Evolutionary conservation across 2,113 vertebrate genomes (phyloP).

Genomic region (Marmota flaviventris): DNA sequence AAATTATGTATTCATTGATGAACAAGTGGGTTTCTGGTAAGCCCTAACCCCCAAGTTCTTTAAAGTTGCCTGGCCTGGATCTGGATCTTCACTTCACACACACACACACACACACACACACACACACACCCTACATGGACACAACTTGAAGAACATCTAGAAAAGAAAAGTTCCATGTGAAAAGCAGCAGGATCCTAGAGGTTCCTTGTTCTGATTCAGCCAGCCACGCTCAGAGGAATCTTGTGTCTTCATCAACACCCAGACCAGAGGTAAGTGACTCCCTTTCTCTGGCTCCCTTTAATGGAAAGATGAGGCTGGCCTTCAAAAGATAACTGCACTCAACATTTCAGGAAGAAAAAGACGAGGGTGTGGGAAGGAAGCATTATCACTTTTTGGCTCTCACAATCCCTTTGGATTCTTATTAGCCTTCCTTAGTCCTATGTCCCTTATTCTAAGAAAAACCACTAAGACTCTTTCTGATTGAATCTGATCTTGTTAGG

Average conservation of each 20-base stretch:
- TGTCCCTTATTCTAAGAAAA: background rate
- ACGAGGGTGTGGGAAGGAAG: background rate
- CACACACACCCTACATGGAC: background rate
- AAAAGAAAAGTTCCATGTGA: background rate
- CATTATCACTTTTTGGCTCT: background rate
- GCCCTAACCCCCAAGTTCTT: background rate
- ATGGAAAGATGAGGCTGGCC: background rate
- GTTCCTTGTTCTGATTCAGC: background rate
- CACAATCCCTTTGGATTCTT: background rate
- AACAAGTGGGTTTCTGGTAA: background rate
- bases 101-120: background rate
- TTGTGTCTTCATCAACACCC: background rate
- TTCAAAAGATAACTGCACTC: constrained; percentile 1
- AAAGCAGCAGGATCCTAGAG: background rate
- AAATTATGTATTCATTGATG: background rate
- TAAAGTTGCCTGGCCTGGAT: background rate
- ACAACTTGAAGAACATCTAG: background rate
- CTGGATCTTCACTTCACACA: background rate
- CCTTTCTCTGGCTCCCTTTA: background rate
- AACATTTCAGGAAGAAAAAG: background rate
- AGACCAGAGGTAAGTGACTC: background rate
- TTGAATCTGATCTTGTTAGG: background rate
- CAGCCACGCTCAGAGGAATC: no score
- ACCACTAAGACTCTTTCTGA: background rate
- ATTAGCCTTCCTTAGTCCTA: background rate